Evolutionary conservation across 2,888 invertebrate species (phyloP), one percentile per base, ranked within the genome.

Genomic region (Eilema caniola): DNA sequence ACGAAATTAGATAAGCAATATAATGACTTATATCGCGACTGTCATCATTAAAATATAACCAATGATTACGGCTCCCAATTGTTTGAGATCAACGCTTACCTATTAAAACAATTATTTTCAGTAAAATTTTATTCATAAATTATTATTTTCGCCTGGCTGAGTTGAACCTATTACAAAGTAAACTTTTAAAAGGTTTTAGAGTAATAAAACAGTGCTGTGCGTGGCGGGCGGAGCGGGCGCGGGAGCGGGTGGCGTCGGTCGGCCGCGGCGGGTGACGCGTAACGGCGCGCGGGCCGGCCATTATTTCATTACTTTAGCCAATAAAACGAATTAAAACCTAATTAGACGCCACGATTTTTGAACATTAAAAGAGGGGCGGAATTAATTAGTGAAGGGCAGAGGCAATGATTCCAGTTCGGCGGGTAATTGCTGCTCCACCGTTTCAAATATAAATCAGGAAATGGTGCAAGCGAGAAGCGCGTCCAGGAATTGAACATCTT

Each of bases 301-400:
- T 93, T 92, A 92, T 91, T 90, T 90, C 93, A 90, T 92, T 91
- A 90, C 91, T 91, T 89, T 90, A 88, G 87, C 90, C 90, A 93
- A 94, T 95, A 93, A 94, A 94, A 95, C 93, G 93, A 93, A 95
- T 95, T 95, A 95, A 95, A 95, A 93, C 94, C 94, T 95, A 95
- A 95, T 95, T 95, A 94, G 94, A 92, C 90, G 90, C 90, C 88
- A 88, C 89, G 93, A 95, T 95, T 95, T 95, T 95, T 95, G 94
- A 94, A 93, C 94, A 94, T 95, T 94, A 94, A 94, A 92, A 90
- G 92, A 93, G 93, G 93, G 92, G 85, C 85, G 89, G 93, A 94
- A 94, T 94, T 95, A 93, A 95, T 95, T 95, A 94, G 93, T 89
- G 90, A 90, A 91, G 93, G 91, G 91, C 91, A 91, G 88, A 84